These are phyloP conservation scores for Ptilonorhynchus violaceus DNA, from an alignment of 2,113 vertebrate species.

Conservation along the genomic window DNA sequence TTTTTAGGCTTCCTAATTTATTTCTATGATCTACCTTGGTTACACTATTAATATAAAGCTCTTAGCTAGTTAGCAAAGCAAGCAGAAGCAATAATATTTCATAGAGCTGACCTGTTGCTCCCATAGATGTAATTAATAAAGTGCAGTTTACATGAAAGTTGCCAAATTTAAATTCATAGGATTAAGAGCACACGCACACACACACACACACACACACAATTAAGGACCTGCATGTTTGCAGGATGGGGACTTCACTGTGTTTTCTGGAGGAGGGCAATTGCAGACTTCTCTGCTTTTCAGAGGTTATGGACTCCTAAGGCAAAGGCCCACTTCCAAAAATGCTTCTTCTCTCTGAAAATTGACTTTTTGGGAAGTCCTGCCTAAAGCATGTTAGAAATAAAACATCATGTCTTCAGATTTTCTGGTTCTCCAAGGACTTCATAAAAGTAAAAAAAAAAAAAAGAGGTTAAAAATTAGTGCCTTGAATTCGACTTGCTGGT, in stretches of 20 bases:
- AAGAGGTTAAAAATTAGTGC: not conserved
- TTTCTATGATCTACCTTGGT: not conserved
- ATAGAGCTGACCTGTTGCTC: not conserved
- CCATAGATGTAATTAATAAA: not conserved
- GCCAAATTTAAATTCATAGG: not conserved
- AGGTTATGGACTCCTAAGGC: not conserved
- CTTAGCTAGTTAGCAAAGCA: not conserved
- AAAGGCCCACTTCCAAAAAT: not conserved
- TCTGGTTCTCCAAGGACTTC: not conserved
- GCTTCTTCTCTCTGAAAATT: not conserved
- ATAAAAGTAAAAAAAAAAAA: not conserved
- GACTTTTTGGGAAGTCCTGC: not conserved
- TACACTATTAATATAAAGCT: not conserved
- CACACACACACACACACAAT: not conserved
- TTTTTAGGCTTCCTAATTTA: not conserved
- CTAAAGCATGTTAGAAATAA: not conserved
- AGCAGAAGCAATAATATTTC: not conserved
- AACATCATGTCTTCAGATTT: not conserved
- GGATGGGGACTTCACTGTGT: not conserved
- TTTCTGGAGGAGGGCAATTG: not conserved
- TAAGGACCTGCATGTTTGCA: not conserved
- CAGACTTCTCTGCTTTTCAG: not conserved
- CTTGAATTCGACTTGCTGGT: not conserved
- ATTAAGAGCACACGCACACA: not conserved
- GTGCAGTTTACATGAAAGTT: not conserved